Conservation (phyloP, 2,113 vertebrate genomes). For the Chelonoidis abingdonii region DNA sequence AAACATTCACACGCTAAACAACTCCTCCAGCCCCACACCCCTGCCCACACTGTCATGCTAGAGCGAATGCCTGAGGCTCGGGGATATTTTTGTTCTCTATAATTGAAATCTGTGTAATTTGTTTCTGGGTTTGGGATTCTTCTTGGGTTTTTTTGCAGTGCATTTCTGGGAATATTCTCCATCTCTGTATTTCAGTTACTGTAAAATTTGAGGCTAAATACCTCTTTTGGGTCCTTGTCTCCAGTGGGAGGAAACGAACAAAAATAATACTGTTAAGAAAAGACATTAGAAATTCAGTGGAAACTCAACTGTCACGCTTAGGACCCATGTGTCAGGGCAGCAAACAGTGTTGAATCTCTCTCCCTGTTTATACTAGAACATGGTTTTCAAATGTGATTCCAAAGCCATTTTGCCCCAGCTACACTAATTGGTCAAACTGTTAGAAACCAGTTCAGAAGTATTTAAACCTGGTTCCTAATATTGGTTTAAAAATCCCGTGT, state of each 20-base stretch:
- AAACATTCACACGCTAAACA: background rate
- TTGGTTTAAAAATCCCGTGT: constrained; percentile 30
- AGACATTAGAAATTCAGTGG: constrained; percentile 63
- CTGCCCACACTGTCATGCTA: background rate
- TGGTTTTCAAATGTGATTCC: background rate
- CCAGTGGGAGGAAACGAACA: constrained; percentile 34
- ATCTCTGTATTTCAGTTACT: constrained; percentile 76
- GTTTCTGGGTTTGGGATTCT: constrained; percentile 64
- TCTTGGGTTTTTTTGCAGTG: constrained; percentile 69
- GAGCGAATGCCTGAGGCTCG: background rate
- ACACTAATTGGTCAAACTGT: background rate
- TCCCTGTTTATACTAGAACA: constrained; percentile 60
- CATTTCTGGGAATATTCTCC: constrained; percentile 70
- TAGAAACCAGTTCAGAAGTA: constrained; percentile 31
- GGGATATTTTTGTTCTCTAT: constrained; percentile 51
- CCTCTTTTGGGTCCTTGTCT: constrained; percentile 52
- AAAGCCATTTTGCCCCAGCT: constrained; percentile 54
- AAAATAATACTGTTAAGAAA: constrained; percentile 31
- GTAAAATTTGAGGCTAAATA: constrained; percentile 74
- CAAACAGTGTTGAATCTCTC: constrained; percentile 23
- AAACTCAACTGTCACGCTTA: constrained; percentile 58
- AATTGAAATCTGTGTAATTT: constrained; percentile 68
- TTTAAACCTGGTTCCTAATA: constrained; percentile 10
- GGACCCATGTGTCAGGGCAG: constrained; percentile 50
- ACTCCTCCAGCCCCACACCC: background rate